phyloP scores from a whole-genome alignment of 2,113 vertebrate genomes.

The Gila orcuttii region DNA sequence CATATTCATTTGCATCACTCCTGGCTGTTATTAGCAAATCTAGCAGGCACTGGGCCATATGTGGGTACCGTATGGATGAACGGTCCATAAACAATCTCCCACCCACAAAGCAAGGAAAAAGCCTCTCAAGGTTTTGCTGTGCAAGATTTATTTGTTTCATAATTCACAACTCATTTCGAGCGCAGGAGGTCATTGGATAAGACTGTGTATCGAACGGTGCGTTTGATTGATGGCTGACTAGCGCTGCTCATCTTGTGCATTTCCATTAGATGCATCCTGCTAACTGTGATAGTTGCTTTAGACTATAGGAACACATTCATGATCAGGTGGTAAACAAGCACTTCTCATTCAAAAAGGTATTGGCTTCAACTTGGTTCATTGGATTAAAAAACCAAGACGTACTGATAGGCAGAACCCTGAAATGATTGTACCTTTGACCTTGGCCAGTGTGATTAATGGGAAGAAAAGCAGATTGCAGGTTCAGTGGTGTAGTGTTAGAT shows the following conservation, averaged over 20 bases:
- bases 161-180: conserved; percentile 64
- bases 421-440: not conserved
- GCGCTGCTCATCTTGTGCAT: conserved; percentile 35
- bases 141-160: conserved; percentile 66
- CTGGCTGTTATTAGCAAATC: conserved; percentile 14
- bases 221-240: conserved; percentile 60
- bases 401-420: not conserved
- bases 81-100: conserved; percentile 36
- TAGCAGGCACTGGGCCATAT: conserved; percentile 20
- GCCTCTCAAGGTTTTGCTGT: conserved; percentile 44
- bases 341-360: not conserved
- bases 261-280: conserved; percentile 37
- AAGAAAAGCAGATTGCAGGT: not conserved
- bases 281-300: not conserved
- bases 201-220: conserved; percentile 49
- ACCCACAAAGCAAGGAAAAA: conserved; percentile 27
- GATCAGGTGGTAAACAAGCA: not conserved
- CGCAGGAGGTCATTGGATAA: conserved; percentile 59
- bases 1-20: conserved; percentile 54
- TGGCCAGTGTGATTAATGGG: not conserved
- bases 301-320: not conserved
- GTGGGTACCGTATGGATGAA: conserved; percentile 15
- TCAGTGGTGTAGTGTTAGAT: not conserved
- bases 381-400: not conserved
- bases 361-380: not conserved